phyloP scores from a whole-genome alignment of 1,140 invertebrate genomes.

The Cephus cinctus region DNA sequence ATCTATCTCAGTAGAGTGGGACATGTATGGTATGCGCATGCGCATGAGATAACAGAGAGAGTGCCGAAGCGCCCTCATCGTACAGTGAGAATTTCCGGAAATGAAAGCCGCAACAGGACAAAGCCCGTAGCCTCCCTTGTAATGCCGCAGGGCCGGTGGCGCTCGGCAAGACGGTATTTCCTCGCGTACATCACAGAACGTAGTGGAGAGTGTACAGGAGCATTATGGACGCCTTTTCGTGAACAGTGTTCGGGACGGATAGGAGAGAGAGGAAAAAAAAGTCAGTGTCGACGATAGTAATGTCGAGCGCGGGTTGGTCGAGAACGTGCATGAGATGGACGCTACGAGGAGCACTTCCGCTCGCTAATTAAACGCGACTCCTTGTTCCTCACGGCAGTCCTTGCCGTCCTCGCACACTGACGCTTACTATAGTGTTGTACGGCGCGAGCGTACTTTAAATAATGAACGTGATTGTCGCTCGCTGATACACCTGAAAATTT shows the following conservation, averaged over 20 bases:
- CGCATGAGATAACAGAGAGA: too few relatives aligned
- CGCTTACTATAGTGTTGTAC: too few relatives aligned
- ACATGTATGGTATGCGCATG: too few relatives aligned
- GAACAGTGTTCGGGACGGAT: not conserved
- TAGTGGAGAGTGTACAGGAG: not conserved
- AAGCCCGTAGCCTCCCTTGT: conserved; percentile 18
- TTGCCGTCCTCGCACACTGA: too few relatives aligned
- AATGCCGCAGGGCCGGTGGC: conserved; percentile 15
- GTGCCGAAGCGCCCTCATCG: not conserved
- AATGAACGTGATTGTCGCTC: too few relatives aligned
- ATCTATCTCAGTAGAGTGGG: too few relatives aligned
- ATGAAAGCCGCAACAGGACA: conserved; percentile 22
- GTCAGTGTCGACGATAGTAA: too few relatives aligned
- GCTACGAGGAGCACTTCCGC: conserved; percentile 29
- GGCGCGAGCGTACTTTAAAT: too few relatives aligned
- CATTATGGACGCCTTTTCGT: not conserved
- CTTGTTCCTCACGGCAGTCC: conserved; percentile 17
- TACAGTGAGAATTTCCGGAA: conserved; percentile 14
- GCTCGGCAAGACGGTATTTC: not conserved
- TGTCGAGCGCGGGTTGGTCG: not conserved
- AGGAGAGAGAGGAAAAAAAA: conserved; percentile 1
- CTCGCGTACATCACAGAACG: not conserved
- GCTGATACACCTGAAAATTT: too few relatives aligned
- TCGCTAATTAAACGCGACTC: conserved; percentile 31
- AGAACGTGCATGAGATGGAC: conserved; percentile 32